Evolutionary conservation across 2,888 invertebrate species (phyloP), one percentile per base, ranked within the genome.

Genomic region (Aproaerema taeniolella): DNA sequence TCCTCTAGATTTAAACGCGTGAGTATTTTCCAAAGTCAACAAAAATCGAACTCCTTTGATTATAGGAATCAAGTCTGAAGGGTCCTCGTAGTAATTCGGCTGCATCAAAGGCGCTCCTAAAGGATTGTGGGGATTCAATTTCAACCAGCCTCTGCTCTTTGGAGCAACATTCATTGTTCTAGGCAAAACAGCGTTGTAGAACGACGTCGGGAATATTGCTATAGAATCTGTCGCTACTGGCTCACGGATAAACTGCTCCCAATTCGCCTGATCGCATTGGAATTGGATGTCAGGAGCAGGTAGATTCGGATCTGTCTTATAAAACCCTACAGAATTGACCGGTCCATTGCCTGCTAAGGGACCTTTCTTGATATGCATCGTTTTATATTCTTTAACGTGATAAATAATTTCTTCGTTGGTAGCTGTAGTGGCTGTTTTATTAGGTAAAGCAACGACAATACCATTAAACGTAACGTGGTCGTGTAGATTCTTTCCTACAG

Each of bases 91-190:
- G 38, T 90, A 91, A 42, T 90, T 91, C 0, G 94, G 89, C 52
- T 91, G 89, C 29, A 95, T 88, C 15, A 91, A 58, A 0, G 95
- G 95, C 28, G 88, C 77, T 0, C 92, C 91, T 54, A 88, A 81
- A 0, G 94, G 94, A 73, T 95, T 88, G 0, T 88, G 87, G 0
- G 85, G 70, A 53, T 91, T 91, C 1, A 95, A 67, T 20, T 73
- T 56, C 0, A 92, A 46, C n/a, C 75, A 72, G 0, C 92, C 92
- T 52, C 90, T 77, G 49, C 92, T 92, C 49, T 83, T 81, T 0
- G 92, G 92, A 6, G 79, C 74, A 26, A 92, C 52, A 15, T 91
- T 73, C 55, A 90, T 88, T 0, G 90, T 87, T 40, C 90, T 78
- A 0, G 90, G 71, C 43, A 85, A 70, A 2, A 92, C 63, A 0